Percentiles rank a stretch among this genome's conserved stretches.
These are phyloP conservation scores for Nudaria mundana DNA, from an alignment of 2,888 invertebrate genomes.

Conservation along the genomic window DNA sequence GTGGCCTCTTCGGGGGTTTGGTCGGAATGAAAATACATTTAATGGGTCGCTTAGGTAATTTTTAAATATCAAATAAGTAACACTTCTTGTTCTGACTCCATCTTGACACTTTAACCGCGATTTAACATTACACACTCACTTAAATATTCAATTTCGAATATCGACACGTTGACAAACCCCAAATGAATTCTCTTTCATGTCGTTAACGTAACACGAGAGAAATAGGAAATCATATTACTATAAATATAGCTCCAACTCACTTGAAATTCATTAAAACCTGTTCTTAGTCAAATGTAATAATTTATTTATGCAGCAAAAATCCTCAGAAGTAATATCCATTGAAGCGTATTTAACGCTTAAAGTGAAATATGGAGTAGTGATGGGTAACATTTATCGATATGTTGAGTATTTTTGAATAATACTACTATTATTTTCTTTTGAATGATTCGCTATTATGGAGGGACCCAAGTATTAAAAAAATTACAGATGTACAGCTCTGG, in stretches of 20 bases:
- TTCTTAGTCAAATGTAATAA: slow-evolving; percentile 75
- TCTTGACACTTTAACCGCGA: no score
- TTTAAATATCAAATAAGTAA: no score
- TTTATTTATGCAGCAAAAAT: slow-evolving; percentile 78
- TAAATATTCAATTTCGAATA: slow-evolving; percentile 38
- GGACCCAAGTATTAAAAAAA: no score
- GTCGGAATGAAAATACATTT: no score
- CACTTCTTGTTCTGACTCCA: no score
- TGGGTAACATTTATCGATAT: slow-evolving; percentile 14
- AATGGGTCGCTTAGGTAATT: no score
- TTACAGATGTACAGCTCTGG: no score
- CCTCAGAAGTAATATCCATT: slow-evolving; percentile 76
- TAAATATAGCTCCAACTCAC: slow-evolving; percentile 42
- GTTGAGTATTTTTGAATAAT: no score
- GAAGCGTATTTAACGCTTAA: slow-evolving; percentile 69
- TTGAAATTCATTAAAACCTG: slow-evolving; percentile 76
- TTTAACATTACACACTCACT: slow-evolving; percentile 25
- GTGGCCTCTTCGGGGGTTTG: no score
- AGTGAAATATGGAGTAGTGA: slow-evolving; percentile 44
- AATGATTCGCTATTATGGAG: no score
- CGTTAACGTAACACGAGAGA: slow-evolving; percentile 51
- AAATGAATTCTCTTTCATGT: slow-evolving; percentile 65
- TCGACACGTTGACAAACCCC: slow-evolving; percentile 47
- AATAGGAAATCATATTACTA: slow-evolving; percentile 59
- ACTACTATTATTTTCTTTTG: no score